Conservation (phyloP, 2,888 invertebrate species). For the Leptinotarsa juncta region DNA sequence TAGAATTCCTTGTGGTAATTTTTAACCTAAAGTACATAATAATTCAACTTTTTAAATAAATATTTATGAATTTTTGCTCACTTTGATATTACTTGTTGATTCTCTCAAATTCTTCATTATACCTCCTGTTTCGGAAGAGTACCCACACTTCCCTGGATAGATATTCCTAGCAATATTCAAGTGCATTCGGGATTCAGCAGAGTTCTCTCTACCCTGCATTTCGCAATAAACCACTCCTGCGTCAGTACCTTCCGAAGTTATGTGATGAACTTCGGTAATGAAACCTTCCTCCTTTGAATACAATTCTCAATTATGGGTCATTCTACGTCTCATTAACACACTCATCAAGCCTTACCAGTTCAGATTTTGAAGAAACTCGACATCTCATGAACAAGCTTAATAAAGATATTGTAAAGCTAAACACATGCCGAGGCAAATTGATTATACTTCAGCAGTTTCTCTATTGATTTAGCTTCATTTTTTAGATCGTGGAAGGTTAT, state of each 20-base stretch:
- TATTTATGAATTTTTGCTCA: slow-evolving; percentile 56
- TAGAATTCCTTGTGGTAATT: slow-evolving; percentile 89
- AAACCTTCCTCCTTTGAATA: slow-evolving; percentile 78
- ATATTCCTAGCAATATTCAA: slow-evolving; percentile 75
- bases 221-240: slow-evolving; percentile 97
- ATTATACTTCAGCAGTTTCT: too few species aligned
- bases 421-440: too few species aligned
- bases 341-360: too few species aligned
- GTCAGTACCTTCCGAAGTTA: slow-evolving; percentile 88
- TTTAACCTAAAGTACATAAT: slow-evolving; percentile 70
- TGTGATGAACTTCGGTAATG: slow-evolving; percentile 91
- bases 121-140: slow-evolving; percentile 88
- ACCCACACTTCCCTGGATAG: slow-evolving; percentile 86
- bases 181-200: slow-evolving; percentile 79
- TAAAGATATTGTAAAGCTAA: too few species aligned
- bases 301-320: too few species aligned
- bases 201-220: slow-evolving; percentile 89
- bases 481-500: too few species aligned
- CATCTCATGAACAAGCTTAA: too few species aligned
- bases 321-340: too few species aligned
- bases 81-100: slow-evolving; percentile 85
- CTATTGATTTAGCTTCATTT: too few species aligned
- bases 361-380: too few species aligned
- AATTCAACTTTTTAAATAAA: not conserved
- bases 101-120: slow-evolving; percentile 85